phyloP scores from a whole-genome alignment of 2,113 vertebrate genomes.

The Tenrec ecaudatus region DNA sequence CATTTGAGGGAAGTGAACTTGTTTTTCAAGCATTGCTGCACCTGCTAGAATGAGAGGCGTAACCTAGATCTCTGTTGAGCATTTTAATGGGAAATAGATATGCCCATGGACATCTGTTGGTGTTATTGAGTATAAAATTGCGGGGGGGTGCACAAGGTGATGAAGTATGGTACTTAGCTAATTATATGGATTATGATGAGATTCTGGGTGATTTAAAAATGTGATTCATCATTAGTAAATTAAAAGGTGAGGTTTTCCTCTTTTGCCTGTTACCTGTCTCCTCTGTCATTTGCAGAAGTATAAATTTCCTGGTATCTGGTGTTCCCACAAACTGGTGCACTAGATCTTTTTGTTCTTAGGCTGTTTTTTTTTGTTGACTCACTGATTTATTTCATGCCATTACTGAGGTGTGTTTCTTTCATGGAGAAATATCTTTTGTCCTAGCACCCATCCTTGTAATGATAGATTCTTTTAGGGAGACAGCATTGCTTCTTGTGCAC shows the following conservation, averaged over 20 bases:
- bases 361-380: conserved; percentile 37
- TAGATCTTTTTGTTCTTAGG: conserved; percentile 17
- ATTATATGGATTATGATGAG: conserved; percentile 20
- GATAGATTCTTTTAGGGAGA: conserved; percentile 2
- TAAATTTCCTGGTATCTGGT: not conserved
- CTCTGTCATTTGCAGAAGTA: not conserved
- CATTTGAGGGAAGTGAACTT: not conserved
- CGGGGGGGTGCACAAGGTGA: not conserved
- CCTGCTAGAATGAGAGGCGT: not conserved
- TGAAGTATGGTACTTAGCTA: not conserved
- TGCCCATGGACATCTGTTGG: conserved; percentile 9
- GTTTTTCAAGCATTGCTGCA: not conserved
- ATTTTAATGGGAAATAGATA: not conserved
- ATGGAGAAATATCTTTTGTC: conserved; percentile 38
- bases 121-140: not conserved
- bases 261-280: not conserved
- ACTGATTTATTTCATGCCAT: conserved; percentile 12
- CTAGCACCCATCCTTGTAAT: conserved; percentile 12
- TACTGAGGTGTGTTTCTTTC: conserved; percentile 8
- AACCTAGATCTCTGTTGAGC: not conserved
- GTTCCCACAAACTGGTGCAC: not conserved
- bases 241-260: not conserved
- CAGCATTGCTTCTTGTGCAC: not conserved
- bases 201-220: not conserved
- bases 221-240: conserved; percentile 12